Conservation (phyloP, 2,113 vertebrate species). For the Vireo altiloquus region DNA sequence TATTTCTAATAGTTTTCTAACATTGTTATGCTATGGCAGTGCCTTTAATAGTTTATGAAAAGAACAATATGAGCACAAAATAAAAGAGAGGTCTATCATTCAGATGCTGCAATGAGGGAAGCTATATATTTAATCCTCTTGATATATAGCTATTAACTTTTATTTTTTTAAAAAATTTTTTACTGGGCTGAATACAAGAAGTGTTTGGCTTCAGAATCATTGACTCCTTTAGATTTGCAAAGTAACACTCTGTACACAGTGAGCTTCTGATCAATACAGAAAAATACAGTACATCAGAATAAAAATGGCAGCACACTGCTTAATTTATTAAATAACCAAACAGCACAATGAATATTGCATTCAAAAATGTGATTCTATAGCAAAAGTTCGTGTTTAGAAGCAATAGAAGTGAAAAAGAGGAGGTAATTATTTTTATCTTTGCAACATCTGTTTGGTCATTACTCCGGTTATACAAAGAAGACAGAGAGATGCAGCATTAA, state of each 20-base stretch:
- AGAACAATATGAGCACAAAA: not conserved
- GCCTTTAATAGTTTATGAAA: not conserved
- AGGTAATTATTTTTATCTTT: not conserved
- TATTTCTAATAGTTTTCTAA: not conserved
- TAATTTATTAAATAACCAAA: not conserved
- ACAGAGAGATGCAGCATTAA: not conserved
- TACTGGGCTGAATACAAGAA: not conserved
- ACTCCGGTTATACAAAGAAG: not conserved
- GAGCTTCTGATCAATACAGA: not conserved
- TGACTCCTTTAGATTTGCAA: not conserved
- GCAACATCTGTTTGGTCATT: not conserved
- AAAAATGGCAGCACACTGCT: not conserved
- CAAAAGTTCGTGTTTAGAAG: not conserved
- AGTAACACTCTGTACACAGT: not conserved
- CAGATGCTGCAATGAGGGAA: not conserved
- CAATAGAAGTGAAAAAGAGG: not conserved
- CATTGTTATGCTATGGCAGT: not conserved
- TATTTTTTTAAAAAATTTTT: not conserved
- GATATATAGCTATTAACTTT: not conserved
- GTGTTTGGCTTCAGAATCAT: not conserved
- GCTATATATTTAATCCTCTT: not conserved
- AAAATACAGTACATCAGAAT: not conserved
- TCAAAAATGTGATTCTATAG: not conserved
- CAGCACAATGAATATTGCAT: not conserved
- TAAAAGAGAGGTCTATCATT: not conserved